Base-by-base conservation (phyloP, 2,113 vertebrate genomes). In the Hemibagrus wyckioides region DNA sequence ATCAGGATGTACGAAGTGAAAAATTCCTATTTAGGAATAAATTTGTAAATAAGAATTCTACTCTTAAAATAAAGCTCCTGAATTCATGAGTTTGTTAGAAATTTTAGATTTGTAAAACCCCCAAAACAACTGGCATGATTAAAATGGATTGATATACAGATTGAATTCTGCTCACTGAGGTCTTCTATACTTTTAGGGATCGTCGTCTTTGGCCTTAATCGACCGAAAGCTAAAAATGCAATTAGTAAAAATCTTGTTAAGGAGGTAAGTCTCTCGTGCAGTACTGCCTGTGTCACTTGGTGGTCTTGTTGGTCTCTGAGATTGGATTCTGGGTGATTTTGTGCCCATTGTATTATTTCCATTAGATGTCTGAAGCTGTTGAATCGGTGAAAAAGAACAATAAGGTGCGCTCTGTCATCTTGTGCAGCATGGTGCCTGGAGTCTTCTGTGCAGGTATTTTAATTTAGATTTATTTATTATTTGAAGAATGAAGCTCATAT, bases 401-500 rank as follows among this genome's bases (percentile, higher is more conserved):
- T 93, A 97, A 96, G 95, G 97, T 99, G 48, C 96, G 97, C 90
- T 97, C 97, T 57, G 93, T 99, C 84, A 97, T 99, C 92, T 89
- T 99, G 61, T 97, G 97, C 93, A 99, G 98, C 92, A 93, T 98
- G 94, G 98, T 97, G 85, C 98, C 98, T 39, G 98, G 97, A 85
- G 94, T 99, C 92, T 99, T 99, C 94, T 99, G 97, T 96, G 98
- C 98, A 96, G 98, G 98, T 99, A 96, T 82, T 75, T 73, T 17
- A 59, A 21, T 75, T 28, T 52, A 17, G n/a, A 1, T 19, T 79
- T 52, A 13, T 4, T n/a, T 52, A 23, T 52, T 28, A 8, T 54
- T 36, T 36, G 8, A 3, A 50, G n/a, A 39, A 76, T 57, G 54
- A 14, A 39, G 11, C 30, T 23, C 30, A 48, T 59, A 50, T 13